Conservation (phyloP, 2,113 vertebrate species). For the Myocastor coypus region DNA sequence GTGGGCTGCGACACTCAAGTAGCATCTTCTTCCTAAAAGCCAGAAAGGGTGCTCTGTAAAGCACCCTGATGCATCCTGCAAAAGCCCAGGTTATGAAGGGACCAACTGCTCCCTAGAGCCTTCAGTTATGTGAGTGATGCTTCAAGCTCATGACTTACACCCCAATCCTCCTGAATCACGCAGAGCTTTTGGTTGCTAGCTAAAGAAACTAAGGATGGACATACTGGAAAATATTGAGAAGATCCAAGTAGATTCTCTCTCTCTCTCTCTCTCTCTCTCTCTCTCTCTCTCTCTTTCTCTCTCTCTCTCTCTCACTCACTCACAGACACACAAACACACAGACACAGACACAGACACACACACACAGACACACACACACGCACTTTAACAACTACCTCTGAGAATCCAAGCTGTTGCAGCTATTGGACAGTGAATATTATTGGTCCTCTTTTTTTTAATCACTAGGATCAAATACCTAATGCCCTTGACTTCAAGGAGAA, state of each 20-base stretch:
- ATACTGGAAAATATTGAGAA: neutral
- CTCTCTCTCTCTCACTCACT: too few species aligned
- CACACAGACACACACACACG: too few species aligned
- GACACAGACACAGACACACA: too few species aligned
- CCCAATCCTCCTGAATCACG: neutral
- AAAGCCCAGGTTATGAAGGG: neutral
- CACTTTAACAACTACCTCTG: neutral
- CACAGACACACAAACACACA: too few species aligned
- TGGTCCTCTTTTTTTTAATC: neutral
- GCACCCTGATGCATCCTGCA: neutral
- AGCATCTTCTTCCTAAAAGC: neutral
- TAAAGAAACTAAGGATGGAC: neutral
- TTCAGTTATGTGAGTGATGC: fast-evolving
- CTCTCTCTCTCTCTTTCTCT: too few species aligned
- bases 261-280: too few species aligned
- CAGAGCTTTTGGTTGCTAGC: neutral
- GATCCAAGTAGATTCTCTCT: neutral
- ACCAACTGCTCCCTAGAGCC: neutral
- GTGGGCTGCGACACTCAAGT: neutral
- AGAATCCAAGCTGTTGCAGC: neutral
- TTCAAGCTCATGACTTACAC: neutral
- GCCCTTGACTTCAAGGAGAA: neutral
- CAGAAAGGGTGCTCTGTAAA: neutral
- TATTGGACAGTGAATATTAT: neutral
- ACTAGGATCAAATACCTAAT: neutral